Conservation (phyloP, 2,113 vertebrate genomes). For the Marcusenius ussheri region DNA sequence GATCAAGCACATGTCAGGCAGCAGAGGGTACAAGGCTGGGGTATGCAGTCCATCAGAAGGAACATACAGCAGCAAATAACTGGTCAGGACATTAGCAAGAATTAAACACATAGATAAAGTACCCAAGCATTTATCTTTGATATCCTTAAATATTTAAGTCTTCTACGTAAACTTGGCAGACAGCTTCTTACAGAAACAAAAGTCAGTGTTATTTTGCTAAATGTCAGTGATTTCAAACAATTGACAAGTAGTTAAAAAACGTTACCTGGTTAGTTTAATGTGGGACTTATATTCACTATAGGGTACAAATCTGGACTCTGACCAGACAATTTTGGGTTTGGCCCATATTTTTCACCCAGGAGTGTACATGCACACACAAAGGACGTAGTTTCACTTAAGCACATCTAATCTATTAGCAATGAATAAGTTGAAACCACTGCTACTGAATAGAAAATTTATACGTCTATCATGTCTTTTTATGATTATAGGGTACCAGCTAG, state of each 20-base stretch:
- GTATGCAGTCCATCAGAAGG: neutral
- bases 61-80: neutral
- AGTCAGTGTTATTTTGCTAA: neutral
- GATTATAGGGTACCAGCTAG: neutral
- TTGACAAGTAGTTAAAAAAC: neutral
- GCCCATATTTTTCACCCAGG: neutral
- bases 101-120: neutral
- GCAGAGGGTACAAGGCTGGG: neutral
- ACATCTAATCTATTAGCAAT: neutral
- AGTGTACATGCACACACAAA: neutral
- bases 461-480: neutral
- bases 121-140: neutral
- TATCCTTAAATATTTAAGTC: neutral
- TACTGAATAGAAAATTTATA: neutral
- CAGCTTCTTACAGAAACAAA: neutral
- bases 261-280: neutral
- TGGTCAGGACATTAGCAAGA: neutral
- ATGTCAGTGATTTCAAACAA: neutral
- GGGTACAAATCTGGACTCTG: neutral
- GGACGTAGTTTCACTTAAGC: neutral
- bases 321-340: neutral
- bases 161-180: neutral
- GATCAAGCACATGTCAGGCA: neutral
- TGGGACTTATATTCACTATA: neutral
- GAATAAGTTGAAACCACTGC: neutral